A percentile compares a stretch with the other conserved stretches of the same genome.
These are phyloP conservation scores for Brachynemurus nebulosus DNA, from an alignment of 2,888 invertebrate genomes.

Conservation along the genomic window DNA sequence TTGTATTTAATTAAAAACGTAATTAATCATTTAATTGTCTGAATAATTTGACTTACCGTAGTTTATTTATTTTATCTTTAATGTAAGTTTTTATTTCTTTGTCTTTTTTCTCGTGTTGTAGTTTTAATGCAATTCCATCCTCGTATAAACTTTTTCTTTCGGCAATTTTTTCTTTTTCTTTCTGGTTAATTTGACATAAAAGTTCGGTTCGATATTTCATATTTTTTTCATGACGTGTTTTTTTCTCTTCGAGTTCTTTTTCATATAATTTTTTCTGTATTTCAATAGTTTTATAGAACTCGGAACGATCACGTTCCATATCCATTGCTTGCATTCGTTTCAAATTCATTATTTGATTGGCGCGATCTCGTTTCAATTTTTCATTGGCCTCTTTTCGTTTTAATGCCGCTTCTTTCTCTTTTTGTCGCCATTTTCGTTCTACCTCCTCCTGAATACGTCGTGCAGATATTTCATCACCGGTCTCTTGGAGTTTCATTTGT, in stretches of 20 bases:
- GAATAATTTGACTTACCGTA: conserved; percentile 29
- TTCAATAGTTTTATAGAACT: conserved; percentile 40
- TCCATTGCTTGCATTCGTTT: conserved; percentile 50
- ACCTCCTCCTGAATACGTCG: conserved; percentile 42
- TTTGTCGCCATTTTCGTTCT: conserved; percentile 52
- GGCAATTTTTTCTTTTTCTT: conserved; percentile 48
- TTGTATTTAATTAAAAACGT: neutral
- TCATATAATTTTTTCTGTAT: conserved; percentile 27
- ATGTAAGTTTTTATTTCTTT: conserved; percentile 35
- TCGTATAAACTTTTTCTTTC: conserved; percentile 46
- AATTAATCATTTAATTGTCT: neutral
- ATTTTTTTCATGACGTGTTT: conserved; percentile 23
- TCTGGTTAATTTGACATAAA: conserved; percentile 55
- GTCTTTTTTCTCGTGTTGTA: conserved; percentile 44
- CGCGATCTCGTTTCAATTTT: conserved; percentile 32
- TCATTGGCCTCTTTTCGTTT: conserved; percentile 39
- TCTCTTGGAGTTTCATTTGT: conserved; percentile 35
- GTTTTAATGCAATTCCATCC: conserved; percentile 47
- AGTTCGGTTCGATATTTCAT: conserved; percentile 46
- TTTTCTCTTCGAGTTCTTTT: conserved; percentile 2
- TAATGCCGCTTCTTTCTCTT: conserved; percentile 45
- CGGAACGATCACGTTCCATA: conserved; percentile 47
- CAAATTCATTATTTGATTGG: conserved; percentile 35
- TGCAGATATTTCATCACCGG: conserved; percentile 37
- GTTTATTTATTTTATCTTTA: conserved; percentile 40